Evolutionary conservation across 2,113 vertebrate genomes (phyloP).

Genomic region (Hepsetus odoe): DNA sequence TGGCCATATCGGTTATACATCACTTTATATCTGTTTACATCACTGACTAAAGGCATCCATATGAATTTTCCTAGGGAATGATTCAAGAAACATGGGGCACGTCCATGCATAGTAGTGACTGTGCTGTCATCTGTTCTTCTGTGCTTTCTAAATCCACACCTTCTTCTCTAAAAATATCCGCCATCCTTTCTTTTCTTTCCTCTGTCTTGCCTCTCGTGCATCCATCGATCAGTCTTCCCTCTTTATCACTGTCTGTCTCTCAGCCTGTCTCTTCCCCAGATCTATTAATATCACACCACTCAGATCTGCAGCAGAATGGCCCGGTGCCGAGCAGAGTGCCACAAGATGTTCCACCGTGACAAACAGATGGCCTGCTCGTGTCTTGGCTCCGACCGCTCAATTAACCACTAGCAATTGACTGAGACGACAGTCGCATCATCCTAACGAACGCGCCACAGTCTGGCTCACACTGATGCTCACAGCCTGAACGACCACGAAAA

Average conservation of each 20-base stretch:
- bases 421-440: conserved; percentile 69
- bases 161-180: conserved; percentile 26
- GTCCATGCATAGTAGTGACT: background rate
- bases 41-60: background rate
- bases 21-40: conserved; percentile 29
- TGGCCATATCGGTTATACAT: background rate
- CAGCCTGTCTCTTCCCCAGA: conserved; percentile 55
- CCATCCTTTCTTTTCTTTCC: conserved; percentile 10
- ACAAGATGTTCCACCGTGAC: conserved; percentile 79
- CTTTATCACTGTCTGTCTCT: conserved; percentile 50
- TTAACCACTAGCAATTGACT: conserved; percentile 75
- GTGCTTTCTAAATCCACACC: background rate
- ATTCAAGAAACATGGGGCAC: background rate
- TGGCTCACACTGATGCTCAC: conserved; percentile 45
- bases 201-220: conserved; percentile 47
- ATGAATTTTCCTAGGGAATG: background rate
- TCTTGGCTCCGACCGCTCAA: conserved; percentile 78
- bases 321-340: conserved; percentile 62
- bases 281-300: conserved; percentile 78
- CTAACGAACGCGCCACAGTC: conserved; percentile 51
- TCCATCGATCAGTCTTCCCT: conserved; percentile 18
- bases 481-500: conserved; percentile 33
- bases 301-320: conserved; percentile 59
- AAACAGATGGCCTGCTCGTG: conserved; percentile 79
- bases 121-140: background rate